phyloP scores from a whole-genome alignment of 2,797 vertebrate species.

The Decapterus maruadsi region DNA sequence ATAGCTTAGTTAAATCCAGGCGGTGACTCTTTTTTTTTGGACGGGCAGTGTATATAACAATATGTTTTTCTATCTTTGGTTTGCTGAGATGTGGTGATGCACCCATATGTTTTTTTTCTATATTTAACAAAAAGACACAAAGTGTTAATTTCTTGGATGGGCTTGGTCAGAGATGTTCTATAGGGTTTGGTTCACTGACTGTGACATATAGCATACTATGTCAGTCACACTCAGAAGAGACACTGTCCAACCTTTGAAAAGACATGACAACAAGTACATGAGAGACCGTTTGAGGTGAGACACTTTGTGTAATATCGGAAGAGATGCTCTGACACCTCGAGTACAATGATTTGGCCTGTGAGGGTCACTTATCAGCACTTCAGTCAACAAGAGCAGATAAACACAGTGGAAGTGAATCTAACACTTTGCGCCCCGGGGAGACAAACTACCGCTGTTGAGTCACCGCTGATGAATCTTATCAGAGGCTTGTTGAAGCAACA shows the following conservation, averaged over 20 bases:
- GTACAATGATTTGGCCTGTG: slow-evolving; percentile 33
- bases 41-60: no score
- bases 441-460: slow-evolving; percentile 63
- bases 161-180: no score
- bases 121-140: background rate
- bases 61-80: background rate
- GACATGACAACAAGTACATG: background rate
- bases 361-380: slow-evolving; percentile 68
- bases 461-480: slow-evolving; percentile 78
- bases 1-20: no score
- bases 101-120: background rate
- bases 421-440: slow-evolving; percentile 57
- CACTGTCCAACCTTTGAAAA: background rate
- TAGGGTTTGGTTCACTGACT: background rate
- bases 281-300: background rate
- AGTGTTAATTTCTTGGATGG: background rate
- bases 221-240: rapidly evolving
- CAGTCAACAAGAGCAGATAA: slow-evolving; percentile 67
- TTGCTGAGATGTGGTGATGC: background rate
- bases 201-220: background rate
- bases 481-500: slow-evolving; percentile 81
- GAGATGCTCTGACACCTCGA: slow-evolving; percentile 18
- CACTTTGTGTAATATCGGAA: background rate
- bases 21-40: no score
- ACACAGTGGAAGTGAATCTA: slow-evolving; percentile 73